Percentiles rank a stretch among this genome's conserved stretches.
Conservation (phyloP, 2,113 vertebrate species). For the Probosciger aterrimus region DNA sequence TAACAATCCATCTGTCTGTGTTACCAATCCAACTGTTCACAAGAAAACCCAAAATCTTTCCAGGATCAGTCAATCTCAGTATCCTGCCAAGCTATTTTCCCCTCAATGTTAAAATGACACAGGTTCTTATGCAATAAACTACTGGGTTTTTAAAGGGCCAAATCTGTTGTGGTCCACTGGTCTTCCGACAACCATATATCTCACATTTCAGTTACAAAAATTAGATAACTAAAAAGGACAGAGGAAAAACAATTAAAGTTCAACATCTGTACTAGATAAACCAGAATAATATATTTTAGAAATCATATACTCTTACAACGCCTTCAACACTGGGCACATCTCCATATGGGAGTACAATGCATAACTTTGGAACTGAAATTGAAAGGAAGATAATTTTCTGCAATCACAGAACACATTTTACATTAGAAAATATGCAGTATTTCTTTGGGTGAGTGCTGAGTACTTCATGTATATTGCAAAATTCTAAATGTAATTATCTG, state of each 20-base stretch:
- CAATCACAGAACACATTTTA: slow-evolving; percentile 42
- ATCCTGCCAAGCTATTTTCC: slow-evolving; percentile 1
- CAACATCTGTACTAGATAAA: background rate
- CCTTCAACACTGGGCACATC: background rate
- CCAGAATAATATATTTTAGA: background rate
- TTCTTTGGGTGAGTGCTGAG: slow-evolving; percentile 4
- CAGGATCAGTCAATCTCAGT: slow-evolving; percentile 42
- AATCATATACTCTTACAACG: background rate
- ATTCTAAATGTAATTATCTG: slow-evolving; percentile 41
- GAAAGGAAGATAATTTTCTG: slow-evolving; percentile 48
- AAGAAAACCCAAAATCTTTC: slow-evolving; percentile 57
- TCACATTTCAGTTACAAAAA: background rate
- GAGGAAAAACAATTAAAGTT: background rate
- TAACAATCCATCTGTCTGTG: slow-evolving; percentile 33
- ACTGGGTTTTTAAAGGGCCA: background rate
- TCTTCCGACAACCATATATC: background rate
- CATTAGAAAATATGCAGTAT: slow-evolving; percentile 24
- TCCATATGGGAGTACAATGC: slow-evolving; percentile 22
- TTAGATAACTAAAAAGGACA: background rate
- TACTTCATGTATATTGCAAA: slow-evolving; percentile 36
- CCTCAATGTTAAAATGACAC: background rate
- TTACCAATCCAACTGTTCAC: slow-evolving; percentile 47
- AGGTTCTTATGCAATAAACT: background rate
- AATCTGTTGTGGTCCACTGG: background rate
- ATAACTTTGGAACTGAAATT: slow-evolving; percentile 32